These are phyloP conservation scores for Andrena camellia DNA, from an alignment of 2,888 invertebrate species.

Conservation along the genomic window DNA sequence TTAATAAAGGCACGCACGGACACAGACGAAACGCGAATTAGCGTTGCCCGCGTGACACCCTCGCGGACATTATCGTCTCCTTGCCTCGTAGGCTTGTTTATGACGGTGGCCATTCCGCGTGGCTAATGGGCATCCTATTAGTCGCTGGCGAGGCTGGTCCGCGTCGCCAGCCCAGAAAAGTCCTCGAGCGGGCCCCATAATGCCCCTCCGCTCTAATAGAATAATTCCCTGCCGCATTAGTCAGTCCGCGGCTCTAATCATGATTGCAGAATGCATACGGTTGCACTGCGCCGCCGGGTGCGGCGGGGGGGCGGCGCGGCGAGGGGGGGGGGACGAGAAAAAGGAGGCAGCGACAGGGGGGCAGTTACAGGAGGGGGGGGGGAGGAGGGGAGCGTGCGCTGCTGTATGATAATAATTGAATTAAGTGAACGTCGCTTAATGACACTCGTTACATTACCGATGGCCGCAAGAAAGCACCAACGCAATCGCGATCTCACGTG, in stretches of 20 bases:
- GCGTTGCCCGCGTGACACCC: conserved; percentile 57
- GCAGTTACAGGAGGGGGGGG: neutral
- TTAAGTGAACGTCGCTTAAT: conserved; percentile 72
- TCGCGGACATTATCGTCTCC: conserved; percentile 61
- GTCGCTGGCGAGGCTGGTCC: conserved; percentile 57
- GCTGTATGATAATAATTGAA: conserved; percentile 71
- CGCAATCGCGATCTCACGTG: conserved; percentile 67
- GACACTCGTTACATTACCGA: conserved; percentile 70
- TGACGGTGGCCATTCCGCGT: conserved; percentile 55
- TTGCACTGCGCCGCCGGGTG: conserved; percentile 23
- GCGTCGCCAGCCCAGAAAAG: conserved; percentile 61
- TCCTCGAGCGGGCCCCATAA: conserved; percentile 60
- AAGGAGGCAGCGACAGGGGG: neutral
- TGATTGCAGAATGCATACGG: conserved; percentile 69
- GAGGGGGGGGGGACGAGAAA: neutral
- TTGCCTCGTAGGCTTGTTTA: conserved; percentile 60
- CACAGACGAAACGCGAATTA: conserved; percentile 50
- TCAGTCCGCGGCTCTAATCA: conserved; percentile 69
- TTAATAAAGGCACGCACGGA: conserved; percentile 24
- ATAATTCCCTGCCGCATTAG: conserved; percentile 72
- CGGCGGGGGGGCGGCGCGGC: neutral
- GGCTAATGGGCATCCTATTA: conserved; percentile 71
- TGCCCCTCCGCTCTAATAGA: conserved; percentile 70
- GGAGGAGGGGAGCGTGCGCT: conserved; percentile 7
- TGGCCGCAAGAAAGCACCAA: conserved; percentile 57